Evolutionary conservation across 2,113 vertebrate genomes (phyloP), one percentile per base, ranked within the genome.

Genomic region (Formicarius rufipectus): DNA sequence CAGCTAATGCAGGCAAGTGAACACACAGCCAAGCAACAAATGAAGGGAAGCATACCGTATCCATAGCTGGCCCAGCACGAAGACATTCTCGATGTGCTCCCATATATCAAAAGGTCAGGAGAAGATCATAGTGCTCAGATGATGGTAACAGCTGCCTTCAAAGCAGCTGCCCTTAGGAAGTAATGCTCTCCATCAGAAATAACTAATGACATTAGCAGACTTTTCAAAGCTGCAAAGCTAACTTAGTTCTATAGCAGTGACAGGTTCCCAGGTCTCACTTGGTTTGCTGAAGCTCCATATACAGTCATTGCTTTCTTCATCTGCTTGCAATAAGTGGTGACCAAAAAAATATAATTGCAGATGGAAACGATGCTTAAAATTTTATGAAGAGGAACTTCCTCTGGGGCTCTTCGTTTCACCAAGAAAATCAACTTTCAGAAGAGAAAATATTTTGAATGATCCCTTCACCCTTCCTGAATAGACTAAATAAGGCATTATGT

Each of bases 31-130:
- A 0, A 55, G 35, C 14, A 71, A 22, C 39, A 37, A 76, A 33
- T 2, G 7, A 0, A 1, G 13, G 33, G 19, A 72, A 17, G 49
- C 40, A 35, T 24, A 30, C 3, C 45, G 30, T 6, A 22, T 14
- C 16, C 17, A 39, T 24, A 35, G 35, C 21, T 30, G 45, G 39
- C 9, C 28, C 47, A 33, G 30, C 59, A 40, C 24, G 35, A 8
- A 42, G 20, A 14, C 3, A 13, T 47, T 68, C 68, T 37, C 67
- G n/a, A 35, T 19, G 33, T 45, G 9, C 21, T 68, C 21, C 21
- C 22, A 35, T 28, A 25, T 42, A 67, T 47, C 31, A 50, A 18
- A 23, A 49, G 31, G 27, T 49, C 35, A 60, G 27, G 16, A 87
- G 52, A 91, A 63, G 19, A 8, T 91, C 35, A 25, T 20, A 44